Evolutionary conservation across 1,140 invertebrate genomes (phyloP).

Genomic region (Anthonomus grandis): DNA sequence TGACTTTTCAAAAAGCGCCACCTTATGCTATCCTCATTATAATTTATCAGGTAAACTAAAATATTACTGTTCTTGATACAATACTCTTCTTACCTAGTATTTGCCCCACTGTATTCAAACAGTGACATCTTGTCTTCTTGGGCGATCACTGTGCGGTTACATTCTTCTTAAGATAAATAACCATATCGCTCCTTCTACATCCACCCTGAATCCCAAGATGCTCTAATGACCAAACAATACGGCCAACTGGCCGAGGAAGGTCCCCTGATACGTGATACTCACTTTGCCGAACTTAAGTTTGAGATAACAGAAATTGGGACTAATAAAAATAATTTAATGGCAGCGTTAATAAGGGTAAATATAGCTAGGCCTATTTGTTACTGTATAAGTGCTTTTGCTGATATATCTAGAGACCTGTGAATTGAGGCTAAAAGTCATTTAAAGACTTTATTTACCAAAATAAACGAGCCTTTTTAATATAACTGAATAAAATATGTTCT

Average conservation of each 20-base stretch:
- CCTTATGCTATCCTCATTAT: too few species aligned
- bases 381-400: neutral
- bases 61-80: too few species aligned
- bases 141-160: constrained; percentile 47
- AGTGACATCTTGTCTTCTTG: constrained; percentile 38
- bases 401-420: too few species aligned
- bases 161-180: constrained; percentile 49
- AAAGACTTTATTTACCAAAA: too few species aligned
- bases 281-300: constrained; percentile 29
- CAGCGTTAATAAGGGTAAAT: constrained; percentile 21
- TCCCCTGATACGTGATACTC: constrained; percentile 39
- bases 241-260: constrained; percentile 37
- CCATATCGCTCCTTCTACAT: constrained; percentile 43
- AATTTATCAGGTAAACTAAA: too few species aligned
- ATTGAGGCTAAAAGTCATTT: too few species aligned
- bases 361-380: constrained; percentile 25
- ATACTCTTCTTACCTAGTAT: too few species aligned
- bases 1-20: too few species aligned
- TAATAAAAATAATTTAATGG: constrained; percentile 28
- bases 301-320: constrained; percentile 25
- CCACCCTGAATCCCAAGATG: constrained; percentile 37
- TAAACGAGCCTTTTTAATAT: too few species aligned
- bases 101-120: constrained; percentile 6
- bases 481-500: too few species aligned
- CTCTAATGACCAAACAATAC: constrained; percentile 46